These are phyloP conservation scores for Tipula helvola DNA, from an alignment of 2,888 invertebrate genomes.

Conservation along the genomic window DNA sequence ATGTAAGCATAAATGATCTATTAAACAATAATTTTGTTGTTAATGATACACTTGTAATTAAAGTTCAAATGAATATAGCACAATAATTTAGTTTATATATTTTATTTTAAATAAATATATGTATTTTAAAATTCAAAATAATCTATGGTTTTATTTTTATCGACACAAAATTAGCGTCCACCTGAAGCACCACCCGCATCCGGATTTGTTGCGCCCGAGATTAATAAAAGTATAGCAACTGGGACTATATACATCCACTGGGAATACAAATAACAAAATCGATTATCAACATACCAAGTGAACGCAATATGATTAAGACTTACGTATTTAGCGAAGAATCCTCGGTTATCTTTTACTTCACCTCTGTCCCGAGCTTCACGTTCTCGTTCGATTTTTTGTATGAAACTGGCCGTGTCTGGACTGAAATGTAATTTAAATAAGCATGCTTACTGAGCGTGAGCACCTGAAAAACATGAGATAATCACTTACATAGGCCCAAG, in stretches of 20 bases:
- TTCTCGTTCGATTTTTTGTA: slow-evolving; percentile 87
- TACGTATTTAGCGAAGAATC: slow-evolving; percentile 97
- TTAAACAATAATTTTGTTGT: slow-evolving; percentile 54
- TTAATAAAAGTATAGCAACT: slow-evolving; percentile 75
- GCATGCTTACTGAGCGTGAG: background rate
- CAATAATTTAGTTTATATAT: slow-evolving; percentile 17
- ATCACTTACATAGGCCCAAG: slow-evolving; percentile 58
- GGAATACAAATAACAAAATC: slow-evolving; percentile 32
- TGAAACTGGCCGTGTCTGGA: slow-evolving; percentile 90
- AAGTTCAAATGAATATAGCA: slow-evolving; percentile 45
- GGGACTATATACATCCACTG: slow-evolving; percentile 99
- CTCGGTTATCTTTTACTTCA: slow-evolving; percentile 85
- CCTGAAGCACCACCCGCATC: slow-evolving; percentile 38
- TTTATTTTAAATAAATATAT: background rate
- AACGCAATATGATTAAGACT: slow-evolving; percentile 39
- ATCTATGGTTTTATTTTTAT: background rate
- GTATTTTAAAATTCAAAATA: background rate
- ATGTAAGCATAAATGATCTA: slow-evolving; percentile 60
- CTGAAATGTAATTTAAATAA: slow-evolving; percentile 30
- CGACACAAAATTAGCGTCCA: background rate
- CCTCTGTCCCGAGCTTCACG: slow-evolving; percentile 79
- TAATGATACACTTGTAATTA: slow-evolving; percentile 56
- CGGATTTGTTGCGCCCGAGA: slow-evolving; percentile 77
- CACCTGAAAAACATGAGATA: background rate
- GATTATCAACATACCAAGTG: slow-evolving; percentile 20